Base-by-base conservation (phyloP, 2,888 invertebrate species). In the Copidosoma aretas region DNA sequence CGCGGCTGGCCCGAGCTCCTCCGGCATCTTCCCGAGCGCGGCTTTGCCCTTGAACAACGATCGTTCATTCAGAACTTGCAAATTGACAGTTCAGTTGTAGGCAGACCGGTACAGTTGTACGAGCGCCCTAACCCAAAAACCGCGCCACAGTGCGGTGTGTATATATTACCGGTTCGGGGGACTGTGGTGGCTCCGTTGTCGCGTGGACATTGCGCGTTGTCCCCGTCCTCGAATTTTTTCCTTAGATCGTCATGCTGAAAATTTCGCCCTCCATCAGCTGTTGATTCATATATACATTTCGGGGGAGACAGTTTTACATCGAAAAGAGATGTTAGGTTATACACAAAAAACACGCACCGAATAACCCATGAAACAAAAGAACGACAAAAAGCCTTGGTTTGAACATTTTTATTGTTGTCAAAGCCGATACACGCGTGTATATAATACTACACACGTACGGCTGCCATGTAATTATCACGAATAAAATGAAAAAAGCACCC, bases 121-220 rank as follows among this genome's bases (percentile, higher is more conserved):
- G 14, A 41, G 41, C 41, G 41, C 10, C 41, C 14, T 41, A 41
- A 41, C 41, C 41, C 14, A 10, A 14, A 41, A 41, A 41, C 14
- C 14, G 41, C 10, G 41, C 8, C 14, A 10, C 14, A 10, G 41
- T 17, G 19, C 10, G 21, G 21, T 1, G 8, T 5, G 3, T n/a
- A 24, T 41, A 21, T n/a, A 25, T 52, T 49, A 61, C 67, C 52
- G 46, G 19, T 51, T 67, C 19, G 46, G 17, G 19, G 52, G 1
- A 21, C 17, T 53, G 39, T n/a, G 49, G 17, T 58, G 58, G 25
- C 52, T 62, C 5, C 67, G 60, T 15, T 22, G 10, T n/a, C 58
- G 67, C 43, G 62, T 25, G 3, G 62, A 25, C 67, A 67, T 67
- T n/a, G n/a, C n/a, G n/a, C n/a, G n/a, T n/a, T 21, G 32, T 32